Percentiles rank a stretch among this genome's conserved stretches.
These are phyloP conservation scores for Pterophyllum scalare DNA, from an alignment of 2,113 vertebrate species.

Conservation along the genomic window DNA sequence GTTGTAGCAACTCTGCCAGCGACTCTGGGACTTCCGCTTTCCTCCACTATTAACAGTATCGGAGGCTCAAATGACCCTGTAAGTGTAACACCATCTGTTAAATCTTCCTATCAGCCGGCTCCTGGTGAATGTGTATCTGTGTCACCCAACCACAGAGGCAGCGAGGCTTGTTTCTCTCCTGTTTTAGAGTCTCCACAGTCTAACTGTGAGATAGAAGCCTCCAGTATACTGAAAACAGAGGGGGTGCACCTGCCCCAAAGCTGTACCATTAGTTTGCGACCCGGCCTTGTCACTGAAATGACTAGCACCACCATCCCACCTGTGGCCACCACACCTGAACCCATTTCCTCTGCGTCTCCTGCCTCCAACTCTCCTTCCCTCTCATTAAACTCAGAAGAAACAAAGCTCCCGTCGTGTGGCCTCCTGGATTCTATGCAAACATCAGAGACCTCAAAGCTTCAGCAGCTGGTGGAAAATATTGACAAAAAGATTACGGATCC, in stretches of 20 bases:
- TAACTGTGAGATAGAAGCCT: conserved; percentile 57
- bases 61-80: conserved; percentile 86
- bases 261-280: conserved; percentile 65
- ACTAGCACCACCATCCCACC: conserved; percentile 37
- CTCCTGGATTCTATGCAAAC: conserved; percentile 93
- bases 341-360: conserved; percentile 70
- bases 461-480: conserved; percentile 97
- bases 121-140: conserved; percentile 89
- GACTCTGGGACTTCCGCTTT: conserved; percentile 87
- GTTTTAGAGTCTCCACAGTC: conserved; percentile 82
- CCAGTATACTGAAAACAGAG: conserved; percentile 82
- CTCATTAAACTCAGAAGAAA: conserved; percentile 83
- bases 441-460: conserved; percentile 97
- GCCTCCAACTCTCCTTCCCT: conserved; percentile 81
- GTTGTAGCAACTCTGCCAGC: conserved; percentile 85
- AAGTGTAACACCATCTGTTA: conserved; percentile 86
- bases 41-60: conserved; percentile 81
- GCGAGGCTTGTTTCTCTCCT: conserved; percentile 75
- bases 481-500: conserved; percentile 96
- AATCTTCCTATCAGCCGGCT: conserved; percentile 88
- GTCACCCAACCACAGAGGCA: conserved; percentile 85
- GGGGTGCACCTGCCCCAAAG: conserved; percentile 80
- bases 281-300: conserved; percentile 52
- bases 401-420: conserved; percentile 85
- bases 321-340: conserved; percentile 69